Conservation (phyloP, 1,140 invertebrate genomes). For the Babylonia areolata region DNA sequence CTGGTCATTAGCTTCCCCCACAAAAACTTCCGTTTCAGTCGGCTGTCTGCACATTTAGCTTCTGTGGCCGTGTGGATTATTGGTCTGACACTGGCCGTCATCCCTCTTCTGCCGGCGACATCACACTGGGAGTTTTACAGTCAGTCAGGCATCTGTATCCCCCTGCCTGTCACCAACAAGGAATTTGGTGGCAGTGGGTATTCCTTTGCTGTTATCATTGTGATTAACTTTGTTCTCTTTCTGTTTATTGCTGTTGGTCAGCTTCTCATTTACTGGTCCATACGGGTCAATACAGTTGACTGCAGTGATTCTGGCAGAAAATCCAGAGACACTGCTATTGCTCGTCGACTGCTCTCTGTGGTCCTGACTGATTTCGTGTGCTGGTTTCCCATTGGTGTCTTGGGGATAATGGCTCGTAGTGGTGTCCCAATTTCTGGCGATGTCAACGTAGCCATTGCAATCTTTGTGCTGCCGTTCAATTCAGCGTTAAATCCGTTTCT, state of each 20-base stretch:
- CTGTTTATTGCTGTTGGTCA: constrained; percentile 13
- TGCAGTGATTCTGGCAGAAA: not conserved
- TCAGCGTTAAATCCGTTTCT: constrained; percentile 43
- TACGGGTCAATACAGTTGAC: not conserved
- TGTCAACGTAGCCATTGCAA: constrained; percentile 9
- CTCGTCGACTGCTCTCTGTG: constrained; percentile 12
- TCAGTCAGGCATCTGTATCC: constrained; percentile 22
- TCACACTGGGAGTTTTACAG: constrained; percentile 1
- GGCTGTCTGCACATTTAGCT: not conserved
- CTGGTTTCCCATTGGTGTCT: constrained; percentile 10
- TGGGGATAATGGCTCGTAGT: constrained; percentile 27
- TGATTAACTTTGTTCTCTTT: constrained; percentile 4
- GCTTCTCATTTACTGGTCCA: constrained; percentile 18
- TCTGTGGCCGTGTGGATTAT: not conserved
- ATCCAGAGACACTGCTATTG: constrained; percentile 15
- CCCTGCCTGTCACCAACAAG: not conserved
- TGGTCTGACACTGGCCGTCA: not conserved
- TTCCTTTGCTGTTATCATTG: not conserved
- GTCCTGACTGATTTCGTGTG: constrained; percentile 32
- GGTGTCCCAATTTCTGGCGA: constrained; percentile 7
- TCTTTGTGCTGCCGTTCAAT: constrained; percentile 9
- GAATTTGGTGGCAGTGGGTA: not conserved
- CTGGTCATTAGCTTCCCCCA: not conserved
- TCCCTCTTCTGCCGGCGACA: not conserved
- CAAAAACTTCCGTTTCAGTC: not conserved